Base-by-base conservation (phyloP, 2,797 vertebrate genomes). In the Pelodytes ibericus region DNA sequence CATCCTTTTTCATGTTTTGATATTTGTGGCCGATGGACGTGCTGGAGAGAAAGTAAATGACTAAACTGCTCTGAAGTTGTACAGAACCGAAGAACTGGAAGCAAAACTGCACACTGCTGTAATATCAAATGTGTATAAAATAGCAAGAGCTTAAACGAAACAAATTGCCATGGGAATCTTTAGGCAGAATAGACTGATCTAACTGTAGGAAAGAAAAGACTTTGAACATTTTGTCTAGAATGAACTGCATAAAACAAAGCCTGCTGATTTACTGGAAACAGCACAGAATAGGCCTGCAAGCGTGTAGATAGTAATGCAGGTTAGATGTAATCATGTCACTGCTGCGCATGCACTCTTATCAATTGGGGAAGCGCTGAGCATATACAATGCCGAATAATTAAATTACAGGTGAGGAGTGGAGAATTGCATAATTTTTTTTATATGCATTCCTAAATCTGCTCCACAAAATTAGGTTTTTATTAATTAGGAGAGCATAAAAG, bases 171-270 rank as follows among this genome's bases (percentile, higher is more conserved):
- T 47, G 39, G 39, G 25, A 66, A 15, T 47, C 24, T 66, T 53
- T 41, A 39, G 27, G 65, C 49, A 68, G 44, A 68, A 68, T 22
- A 22, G 27, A 26, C 27, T 68, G 31, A 68, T 56, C 47, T 30
- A n/a, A 53, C n/a, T 53, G 44, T 68, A 53, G 47, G 39, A 20
- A 20, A 25, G 33, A 56, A 53, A 22, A n/a, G 4, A 13, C 18
- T 30, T 15, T 33, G 13, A 49, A 30, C 25, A 29, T 49, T n/a
- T 31, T 66, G 64, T 10, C 9, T 39, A 66, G 20, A 66, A 27
- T 66, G 16, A 66, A 66, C 18, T 26, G 63, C 25, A 15, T 66
- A 20, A 29, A 66, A 39, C 39, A 9, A 49, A 16, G 41, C 39
- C 26, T 41, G 13, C 9, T 41, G 62, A 64, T 47, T 47, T 69